Evolutionary conservation across 1,140 invertebrate genomes (phyloP).

Genomic region (Drosophila nigromelanica): DNA sequence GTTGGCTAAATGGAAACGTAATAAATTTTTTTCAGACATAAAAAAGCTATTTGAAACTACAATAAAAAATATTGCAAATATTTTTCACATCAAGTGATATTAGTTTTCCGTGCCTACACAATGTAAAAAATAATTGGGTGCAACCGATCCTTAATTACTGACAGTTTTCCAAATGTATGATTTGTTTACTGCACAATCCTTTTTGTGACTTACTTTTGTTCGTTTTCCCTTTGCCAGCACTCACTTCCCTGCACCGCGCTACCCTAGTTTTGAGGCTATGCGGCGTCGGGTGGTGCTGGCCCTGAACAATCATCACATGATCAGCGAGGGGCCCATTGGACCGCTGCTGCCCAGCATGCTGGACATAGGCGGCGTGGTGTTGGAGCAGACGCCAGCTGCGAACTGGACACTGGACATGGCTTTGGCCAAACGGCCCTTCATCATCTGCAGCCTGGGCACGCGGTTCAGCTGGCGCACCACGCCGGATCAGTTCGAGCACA

Average conservation of each 20-base stretch:
- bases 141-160: too few relatives aligned
- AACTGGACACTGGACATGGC: slow-evolving; percentile 11
- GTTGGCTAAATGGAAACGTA: too few relatives aligned
- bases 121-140: too few relatives aligned
- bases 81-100: too few relatives aligned
- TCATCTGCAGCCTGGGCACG: slow-evolving; percentile 87
- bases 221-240: slow-evolving; percentile 9
- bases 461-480: slow-evolving; percentile 83
- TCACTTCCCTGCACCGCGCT: slow-evolving; percentile 50
- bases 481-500: slow-evolving; percentile 48
- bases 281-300: slow-evolving; percentile 59
- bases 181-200: too few relatives aligned
- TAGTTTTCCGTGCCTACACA: too few relatives aligned
- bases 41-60: too few relatives aligned
- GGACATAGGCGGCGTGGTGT: slow-evolving; percentile 84
- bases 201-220: neutral
- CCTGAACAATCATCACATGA: slow-evolving; percentile 67
- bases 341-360: slow-evolving; percentile 82
- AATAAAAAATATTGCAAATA: too few relatives aligned
- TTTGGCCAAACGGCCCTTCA: slow-evolving; percentile 61
- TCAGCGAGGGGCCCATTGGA: slow-evolving; percentile 73
- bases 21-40: too few relatives aligned
- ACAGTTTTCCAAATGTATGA: too few relatives aligned
- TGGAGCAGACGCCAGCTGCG: slow-evolving; percentile 49
- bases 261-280: slow-evolving; percentile 62